Base-by-base conservation (phyloP, 2,797 vertebrate genomes). In the Chelmon rostratus region DNA sequence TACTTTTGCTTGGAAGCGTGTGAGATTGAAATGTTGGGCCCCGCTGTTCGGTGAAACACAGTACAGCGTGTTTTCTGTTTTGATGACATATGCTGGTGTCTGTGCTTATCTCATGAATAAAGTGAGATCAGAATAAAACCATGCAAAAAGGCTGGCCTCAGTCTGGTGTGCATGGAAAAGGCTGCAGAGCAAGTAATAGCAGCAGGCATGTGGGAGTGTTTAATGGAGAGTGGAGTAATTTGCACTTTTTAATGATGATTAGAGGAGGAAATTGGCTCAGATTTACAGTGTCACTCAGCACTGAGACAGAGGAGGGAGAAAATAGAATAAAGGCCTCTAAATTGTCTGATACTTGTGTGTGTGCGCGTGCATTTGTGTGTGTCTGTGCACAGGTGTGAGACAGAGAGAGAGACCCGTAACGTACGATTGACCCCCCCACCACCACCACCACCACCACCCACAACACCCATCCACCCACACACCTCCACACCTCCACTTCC, bases 261-360 rank as follows among this genome's bases (percentile, higher is more conserved):
- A 97, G 96, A 95, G 96, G 94, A 96, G 95, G 96, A 97, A 98
- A 98, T 98, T 98, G 97, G 97, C 95, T 97, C 96, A 98, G 97
- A 98, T 98, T 98, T 98, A 98, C 97, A 96, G 97, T 96, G 96
- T 95, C 93, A 97, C 95, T 96, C 95, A 91, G 81, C 80, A 75
- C 59, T 62, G 79, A 91, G 85, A 96, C 96, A 95, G 95, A 91
- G 94, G 94, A 94, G 96, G 88, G 91, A 93, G 93, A 89, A 92
- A 91, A 95, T 91, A 95, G 90, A 92, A 91, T 90, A 95, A 95
- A 95, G 96, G 93, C 94, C 96, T 93, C 93, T 93, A 93, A 95
- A 96, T 93, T 80, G 96, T 96, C 96, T 96, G 94, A 96, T 97
- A 95, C 96, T 95, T 92, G 93, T 93, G 70, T 74, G 74, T 71